Base-by-base conservation (phyloP, 2,113 vertebrate species). In the Brachirus orientalis region DNA sequence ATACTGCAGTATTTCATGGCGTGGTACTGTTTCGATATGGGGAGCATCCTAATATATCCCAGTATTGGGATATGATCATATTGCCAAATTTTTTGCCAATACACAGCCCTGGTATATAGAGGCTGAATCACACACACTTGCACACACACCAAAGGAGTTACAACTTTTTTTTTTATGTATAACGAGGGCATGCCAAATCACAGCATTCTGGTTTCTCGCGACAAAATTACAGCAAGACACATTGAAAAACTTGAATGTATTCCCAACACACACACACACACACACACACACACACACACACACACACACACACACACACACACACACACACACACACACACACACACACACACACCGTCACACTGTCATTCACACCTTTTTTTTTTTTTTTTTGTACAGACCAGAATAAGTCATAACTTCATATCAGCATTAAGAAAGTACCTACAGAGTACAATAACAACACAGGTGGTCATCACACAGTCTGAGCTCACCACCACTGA, bases 391-490 rank as follows among this genome's bases (percentile, higher is more conserved):
- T 73, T 79, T 88, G 45, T 79, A 88, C 83, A 90, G 75, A 89
- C 85, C 78, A 80, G 72, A 89, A 82, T 59, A 90, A 75, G 69
- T 87, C 77, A 80, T 74, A 80, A 91, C 88, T 91, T 90, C 83
- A 91, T 88, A 76, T 90, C 85, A 87, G 87, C 88, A 86, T 76
- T 86, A 70, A 87, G 58, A 85, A 90, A 90, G 90, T 92, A 92
- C 89, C 90, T 79, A 91, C 77, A 86, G 83, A 90, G 75, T 51
- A 82, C 78, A 86, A 64, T 79, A n/a, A n/a, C n/a, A 79, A 81
- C 57, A 74, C 40, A 2, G 18, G 20, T 22, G 11, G 63, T 11
- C 0, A 14, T 18, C 36, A 7, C 53, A 37, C 59, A 47, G 67
- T 36, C 54, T 5, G 28, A 14, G 12, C 13, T n/a, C n/a, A n/a